Percentiles rank a stretch among this genome's conserved stretches.
phyloP scores from a whole-genome alignment of 2,113 vertebrate species.

The Bubo blakistoni region DNA sequence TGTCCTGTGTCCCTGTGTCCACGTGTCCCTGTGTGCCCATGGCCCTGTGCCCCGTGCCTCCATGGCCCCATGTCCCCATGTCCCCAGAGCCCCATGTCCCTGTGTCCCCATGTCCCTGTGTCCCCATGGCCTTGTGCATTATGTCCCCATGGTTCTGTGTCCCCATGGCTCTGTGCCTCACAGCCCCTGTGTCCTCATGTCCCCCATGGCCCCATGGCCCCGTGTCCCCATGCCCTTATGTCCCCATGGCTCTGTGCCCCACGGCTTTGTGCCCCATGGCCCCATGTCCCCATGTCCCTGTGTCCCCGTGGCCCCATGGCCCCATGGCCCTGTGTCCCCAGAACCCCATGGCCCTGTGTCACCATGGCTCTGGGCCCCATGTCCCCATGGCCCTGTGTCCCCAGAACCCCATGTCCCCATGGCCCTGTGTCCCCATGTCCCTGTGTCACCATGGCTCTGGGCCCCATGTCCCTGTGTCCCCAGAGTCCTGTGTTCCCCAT shows the following conservation, averaged over 20 bases:
- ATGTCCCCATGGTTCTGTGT: too few relatives aligned
- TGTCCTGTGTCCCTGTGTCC: too few relatives aligned
- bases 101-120: not conserved
- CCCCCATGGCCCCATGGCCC: not conserved
- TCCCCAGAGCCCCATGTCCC: fast-evolving
- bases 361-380: not conserved
- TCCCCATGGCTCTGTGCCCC: too few relatives aligned
- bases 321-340: not conserved
- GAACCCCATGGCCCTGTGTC: not conserved
- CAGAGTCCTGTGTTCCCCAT: not conserved
- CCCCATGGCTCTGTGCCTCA: not conserved
- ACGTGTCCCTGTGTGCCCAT: too few relatives aligned
- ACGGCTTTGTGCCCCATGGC: fast-evolving
- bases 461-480: not conserved
- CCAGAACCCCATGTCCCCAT: fast-evolving
- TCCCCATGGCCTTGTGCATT: too few relatives aligned
- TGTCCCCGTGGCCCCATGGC: too few relatives aligned
- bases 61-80: not conserved
- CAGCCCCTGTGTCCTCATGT: not conserved
- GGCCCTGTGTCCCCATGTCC: not conserved
- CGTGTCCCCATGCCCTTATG: not conserved
- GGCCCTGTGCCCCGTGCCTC: too few relatives aligned
- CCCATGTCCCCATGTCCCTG: not conserved
- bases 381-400: not conserved
- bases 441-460: too few relatives aligned